Base-by-base conservation (phyloP, 64 coral and sea anemone species). In the Stichodactyla mertensii region DNA sequence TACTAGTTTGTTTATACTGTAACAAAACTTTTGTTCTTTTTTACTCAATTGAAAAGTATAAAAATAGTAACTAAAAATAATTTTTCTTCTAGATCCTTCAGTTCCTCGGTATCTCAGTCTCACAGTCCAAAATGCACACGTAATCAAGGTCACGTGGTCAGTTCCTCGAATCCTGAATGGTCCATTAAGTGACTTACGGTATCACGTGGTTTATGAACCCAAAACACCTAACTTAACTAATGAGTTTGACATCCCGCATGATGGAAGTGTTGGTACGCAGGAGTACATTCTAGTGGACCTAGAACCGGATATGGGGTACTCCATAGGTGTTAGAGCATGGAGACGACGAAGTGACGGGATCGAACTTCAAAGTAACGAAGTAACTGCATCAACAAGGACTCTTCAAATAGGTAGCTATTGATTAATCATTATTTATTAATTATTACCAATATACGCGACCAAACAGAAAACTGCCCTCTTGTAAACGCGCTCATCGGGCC, bases 11-110 rank as follows among this genome's bases (percentile, higher is more conserved):
- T 45, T 45, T 45, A 45, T 45, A 45, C 1, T 45, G 36, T 45
- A 2, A 45, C 36, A 3, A 45, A 45, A 45, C 36, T 45, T 45
- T 45, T 45, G 36, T 45, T 45, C 36, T 45, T 45, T 45, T 2
- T 45, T 2, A 45, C 36, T 45, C 36, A 45, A 45, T 45, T 45
- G 36, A 45, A 45, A 45, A 45, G 36, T 45, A 45, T 45, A 45
- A 2, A 2, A 45, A 45, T 45, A 45, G 36, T 45, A 45, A 45
- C 36, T 45, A 45, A 45, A 2, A 45, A 45, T 45, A 45, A 45
- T 4, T 82, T 82, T 55, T 51, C 60, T 91, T 52, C 2, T 67
- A 91, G 89, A 62, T 20, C 90, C 90, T 16, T 92, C 90, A 51
- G 1, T 15, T 23, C 90, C 90, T 10, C 52, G 60, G 6, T 51